Base-by-base conservation (phyloP, 2,113 vertebrate species). In the Oenanthe melanoleuca region DNA sequence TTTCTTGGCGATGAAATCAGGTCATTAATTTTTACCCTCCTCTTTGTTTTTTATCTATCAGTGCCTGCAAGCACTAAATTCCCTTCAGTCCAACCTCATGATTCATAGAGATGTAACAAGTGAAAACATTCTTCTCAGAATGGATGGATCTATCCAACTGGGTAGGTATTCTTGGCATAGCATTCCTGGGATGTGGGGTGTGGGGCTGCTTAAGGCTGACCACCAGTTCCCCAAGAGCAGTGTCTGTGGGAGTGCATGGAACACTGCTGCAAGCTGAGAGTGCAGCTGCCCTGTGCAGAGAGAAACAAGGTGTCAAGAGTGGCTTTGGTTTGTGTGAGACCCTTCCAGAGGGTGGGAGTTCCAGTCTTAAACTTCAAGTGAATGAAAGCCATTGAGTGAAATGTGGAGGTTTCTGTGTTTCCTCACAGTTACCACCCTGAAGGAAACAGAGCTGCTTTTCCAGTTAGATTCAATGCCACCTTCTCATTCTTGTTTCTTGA, bases 41-140 rank as follows among this genome's bases (percentile, higher is more conserved):
- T 78, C 21, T 86, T 95, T 91, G 33, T 96, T 83, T 93, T 72
- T 83, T 64, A 91, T 82, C 85, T 53, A 7, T 86, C 90, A 99
- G 99, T 99, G 99, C 98, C 98, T 99, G 93, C 99, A 99, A 98
- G 99, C 99, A 12, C 96, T 99, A 96, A 98, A 99, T 97, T 99
- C 98, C 97, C 98, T 99, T 44, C 99, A 99, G 95, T 99, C 98
- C 90, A 99, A 99, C 95, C 98, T 99, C 92, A 98, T 99, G 92
- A 99, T 99, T 96, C 99, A 99, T 73, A 98, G 99, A 98, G 99
- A 99, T 92, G 99, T 99, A 96, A 99, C 99, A 96, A 99, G 99
- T 87, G 99, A 99, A 97, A 99, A 99, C 96, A 99, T 99, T 96
- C 98, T 99, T 49, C 97, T 99, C 40, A 98, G 99, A 47, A 99